phyloP scores from a whole-genome alignment of 2,888 invertebrate genomes.

The Drosophila mercatorum region DNA sequence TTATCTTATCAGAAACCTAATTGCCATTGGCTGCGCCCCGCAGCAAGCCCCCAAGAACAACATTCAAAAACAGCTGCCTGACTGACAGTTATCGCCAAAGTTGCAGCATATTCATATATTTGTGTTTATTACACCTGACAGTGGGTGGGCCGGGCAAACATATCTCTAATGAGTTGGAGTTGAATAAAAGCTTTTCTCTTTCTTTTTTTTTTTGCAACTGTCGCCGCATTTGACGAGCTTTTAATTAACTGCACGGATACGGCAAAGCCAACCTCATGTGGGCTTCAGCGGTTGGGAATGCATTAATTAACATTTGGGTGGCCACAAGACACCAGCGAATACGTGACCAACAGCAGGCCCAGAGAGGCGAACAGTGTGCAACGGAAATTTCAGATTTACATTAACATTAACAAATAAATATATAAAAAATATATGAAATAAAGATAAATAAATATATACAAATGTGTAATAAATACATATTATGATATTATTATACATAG shows the following conservation, averaged over 20 bases:
- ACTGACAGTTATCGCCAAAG: constrained; percentile 60
- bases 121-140: constrained; percentile 13
- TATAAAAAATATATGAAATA: neutral
- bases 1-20: constrained; percentile 76
- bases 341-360: constrained; percentile 31
- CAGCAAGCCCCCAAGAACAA: constrained; percentile 8
- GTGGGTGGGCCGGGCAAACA: neutral
- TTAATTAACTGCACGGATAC: constrained; percentile 61
- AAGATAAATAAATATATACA: neutral
- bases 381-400: neutral
- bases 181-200: constrained; percentile 23
- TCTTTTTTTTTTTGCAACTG: constrained; percentile 23
- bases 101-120: constrained; percentile 44
- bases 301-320: constrained; percentile 65
- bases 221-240: constrained; percentile 62
- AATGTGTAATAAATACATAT: neutral
- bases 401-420: neutral
- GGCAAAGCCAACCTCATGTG: constrained; percentile 31
- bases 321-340: constrained; percentile 29
- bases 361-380: neutral
- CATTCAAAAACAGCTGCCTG: constrained; percentile 22
- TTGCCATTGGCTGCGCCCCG: constrained; percentile 66
- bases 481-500: too few relatives aligned
- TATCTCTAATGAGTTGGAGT: constrained; percentile 55
- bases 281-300: constrained; percentile 33